Conservation (phyloP, 2,113 vertebrate genomes). For the Gnathonemus echidnorhynchus region DNA sequence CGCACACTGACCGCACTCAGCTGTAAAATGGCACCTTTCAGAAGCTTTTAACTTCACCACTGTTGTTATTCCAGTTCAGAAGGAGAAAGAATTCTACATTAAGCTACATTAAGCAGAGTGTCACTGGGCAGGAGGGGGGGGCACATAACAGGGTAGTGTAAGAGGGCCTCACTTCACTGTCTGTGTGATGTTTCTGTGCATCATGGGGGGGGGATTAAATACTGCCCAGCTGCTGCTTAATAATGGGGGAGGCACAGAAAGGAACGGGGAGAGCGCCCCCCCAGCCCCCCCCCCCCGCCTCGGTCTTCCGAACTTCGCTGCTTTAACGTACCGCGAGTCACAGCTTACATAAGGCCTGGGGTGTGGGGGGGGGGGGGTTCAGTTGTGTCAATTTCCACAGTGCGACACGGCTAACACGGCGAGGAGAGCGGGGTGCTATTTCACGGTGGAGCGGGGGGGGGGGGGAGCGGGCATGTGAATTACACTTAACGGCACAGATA, state of each 20-base stretch:
- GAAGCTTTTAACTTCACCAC: background rate
- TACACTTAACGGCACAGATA: slow-evolving; percentile 52
- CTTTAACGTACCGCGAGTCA: background rate
- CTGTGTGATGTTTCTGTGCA: background rate
- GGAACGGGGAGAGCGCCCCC: background rate
- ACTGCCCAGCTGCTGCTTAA: slow-evolving; percentile 19
- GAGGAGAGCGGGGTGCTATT: slow-evolving; percentile 56
- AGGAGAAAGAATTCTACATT: background rate
- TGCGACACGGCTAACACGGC: slow-evolving; percentile 42
- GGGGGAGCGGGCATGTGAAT: slow-evolving; percentile 41
- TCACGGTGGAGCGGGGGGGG: slow-evolving; percentile 31
- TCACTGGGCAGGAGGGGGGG: background rate
- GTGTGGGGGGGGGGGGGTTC: background rate
- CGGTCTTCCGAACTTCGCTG: background rate
- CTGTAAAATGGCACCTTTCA: background rate
- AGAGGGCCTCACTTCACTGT: background rate
- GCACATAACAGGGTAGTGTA: background rate
- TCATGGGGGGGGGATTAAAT: slow-evolving; percentile 19
- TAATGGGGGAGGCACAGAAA: background rate
- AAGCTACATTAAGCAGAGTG: background rate
- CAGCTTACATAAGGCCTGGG: background rate
- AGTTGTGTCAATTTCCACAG: slow-evolving; percentile 29
- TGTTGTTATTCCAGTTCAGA: background rate
- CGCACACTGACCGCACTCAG: background rate
- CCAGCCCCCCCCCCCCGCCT: background rate